Conservation (phyloP, 1,140 invertebrate species). For the Trichogramma pretiosum region DNA sequence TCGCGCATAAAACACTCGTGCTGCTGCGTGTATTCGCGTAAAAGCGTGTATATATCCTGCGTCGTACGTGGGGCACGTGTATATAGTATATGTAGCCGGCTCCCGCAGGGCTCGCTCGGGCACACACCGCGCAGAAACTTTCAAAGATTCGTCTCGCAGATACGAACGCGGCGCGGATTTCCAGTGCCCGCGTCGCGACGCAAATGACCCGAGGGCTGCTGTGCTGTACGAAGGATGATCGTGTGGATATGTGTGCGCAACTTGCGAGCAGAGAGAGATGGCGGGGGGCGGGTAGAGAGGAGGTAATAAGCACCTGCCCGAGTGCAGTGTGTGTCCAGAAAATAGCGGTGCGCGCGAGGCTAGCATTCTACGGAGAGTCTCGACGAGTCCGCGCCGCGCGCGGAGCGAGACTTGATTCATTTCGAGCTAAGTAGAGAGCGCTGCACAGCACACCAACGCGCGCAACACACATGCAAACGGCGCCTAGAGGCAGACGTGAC, state of each 20-base stretch:
- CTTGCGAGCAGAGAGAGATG: constrained; percentile 16
- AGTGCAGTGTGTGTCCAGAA: too few relatives aligned
- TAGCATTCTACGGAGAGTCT: too few relatives aligned
- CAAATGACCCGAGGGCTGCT: too few relatives aligned
- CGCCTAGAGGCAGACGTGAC: too few relatives aligned
- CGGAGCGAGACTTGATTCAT: constrained; percentile 43
- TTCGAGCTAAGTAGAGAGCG: constrained; percentile 46
- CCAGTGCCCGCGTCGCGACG: too few relatives aligned
- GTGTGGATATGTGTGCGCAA: too few relatives aligned
- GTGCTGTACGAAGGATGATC: too few relatives aligned
- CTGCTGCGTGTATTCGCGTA: constrained; percentile 6
- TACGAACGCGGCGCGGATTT: too few relatives aligned
- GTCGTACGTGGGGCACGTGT: neutral
- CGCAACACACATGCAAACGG: too few relatives aligned
- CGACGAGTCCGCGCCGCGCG: too few relatives aligned
- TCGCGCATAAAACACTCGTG: constrained; percentile 4
- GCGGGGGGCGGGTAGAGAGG: constrained; percentile 17
- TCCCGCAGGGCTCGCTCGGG: neutral
- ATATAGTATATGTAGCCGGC: neutral
- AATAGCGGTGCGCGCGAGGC: too few relatives aligned
- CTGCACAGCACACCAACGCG: constrained; percentile 23
- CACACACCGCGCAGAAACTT: neutral
- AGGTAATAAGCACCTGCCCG: constrained; percentile 46
- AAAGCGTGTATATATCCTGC: neutral
- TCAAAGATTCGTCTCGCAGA: too few relatives aligned